These are phyloP conservation scores for Falco biarmicus DNA, from an alignment of 2,797 vertebrate species.

Conservation along the genomic window DNA sequence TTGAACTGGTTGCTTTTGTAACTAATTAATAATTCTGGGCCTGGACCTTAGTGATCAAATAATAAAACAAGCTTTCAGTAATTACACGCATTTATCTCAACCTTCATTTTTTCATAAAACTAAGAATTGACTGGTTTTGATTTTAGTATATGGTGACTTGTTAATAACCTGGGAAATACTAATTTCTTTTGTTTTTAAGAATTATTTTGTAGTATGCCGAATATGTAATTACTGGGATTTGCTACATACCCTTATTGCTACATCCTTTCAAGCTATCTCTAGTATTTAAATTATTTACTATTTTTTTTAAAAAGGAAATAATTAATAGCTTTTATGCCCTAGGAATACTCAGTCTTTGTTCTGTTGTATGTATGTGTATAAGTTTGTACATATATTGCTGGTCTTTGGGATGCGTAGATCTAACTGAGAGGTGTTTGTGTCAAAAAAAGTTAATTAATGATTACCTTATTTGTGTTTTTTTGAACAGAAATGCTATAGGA, in stretches of 20 bases:
- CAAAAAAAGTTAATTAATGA: conserved; percentile 50
- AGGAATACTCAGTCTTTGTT: neutral
- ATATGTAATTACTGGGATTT: neutral
- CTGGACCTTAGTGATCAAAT: neutral
- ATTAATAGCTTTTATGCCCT: neutral
- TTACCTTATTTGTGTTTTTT: conserved; percentile 6
- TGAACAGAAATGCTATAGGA: conserved; percentile 8
- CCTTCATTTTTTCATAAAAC: neutral
- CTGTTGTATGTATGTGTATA: neutral
- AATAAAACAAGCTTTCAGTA: neutral
- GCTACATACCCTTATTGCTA: neutral
- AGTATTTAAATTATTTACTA: neutral
- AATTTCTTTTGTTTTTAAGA: neutral
- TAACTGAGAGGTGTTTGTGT: conserved; percentile 34
- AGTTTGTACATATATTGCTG: neutral
- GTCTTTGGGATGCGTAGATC: conserved; percentile 3
- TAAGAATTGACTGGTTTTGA: neutral
- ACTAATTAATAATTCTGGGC: neutral
- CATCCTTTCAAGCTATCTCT: neutral
- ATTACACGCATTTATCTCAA: neutral
- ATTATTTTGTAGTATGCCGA: neutral
- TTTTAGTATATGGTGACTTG: neutral
- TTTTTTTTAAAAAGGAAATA: neutral
- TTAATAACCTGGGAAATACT: neutral
- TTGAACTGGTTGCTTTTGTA: conserved; percentile 5